Evolutionary conservation across 1,140 invertebrate species (phyloP).

Genomic region (Neomicropteryx cornuta): DNA sequence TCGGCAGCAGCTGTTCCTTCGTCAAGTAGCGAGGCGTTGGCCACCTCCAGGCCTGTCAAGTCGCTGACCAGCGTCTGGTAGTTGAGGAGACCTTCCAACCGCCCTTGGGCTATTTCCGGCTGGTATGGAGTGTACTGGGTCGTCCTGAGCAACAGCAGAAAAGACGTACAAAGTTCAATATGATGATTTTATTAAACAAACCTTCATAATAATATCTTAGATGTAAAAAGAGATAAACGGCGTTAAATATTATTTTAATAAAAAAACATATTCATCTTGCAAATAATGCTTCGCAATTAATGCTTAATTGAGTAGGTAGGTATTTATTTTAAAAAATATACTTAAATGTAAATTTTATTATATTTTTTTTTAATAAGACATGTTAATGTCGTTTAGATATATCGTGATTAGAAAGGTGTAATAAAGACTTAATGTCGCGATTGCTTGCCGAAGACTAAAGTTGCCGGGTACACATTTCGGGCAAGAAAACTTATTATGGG

Average conservation of each 20-base stretch:
- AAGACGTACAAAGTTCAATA: no score
- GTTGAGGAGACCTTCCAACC: constrained; percentile 90
- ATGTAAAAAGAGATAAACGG: constrained; percentile 3
- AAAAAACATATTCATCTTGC: no score
- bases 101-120: constrained; percentile 92
- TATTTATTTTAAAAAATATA: no score
- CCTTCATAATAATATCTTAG: constrained; percentile 5
- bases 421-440: no score
- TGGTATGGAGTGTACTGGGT: constrained; percentile 85
- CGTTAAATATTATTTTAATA: background rate
- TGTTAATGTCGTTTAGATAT: background rate
- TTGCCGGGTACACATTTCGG: no score
- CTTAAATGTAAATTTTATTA: no score
- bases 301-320: no score
- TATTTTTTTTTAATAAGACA: constrained; percentile 3
- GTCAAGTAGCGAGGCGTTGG: constrained; percentile 93
- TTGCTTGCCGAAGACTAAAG: no score
- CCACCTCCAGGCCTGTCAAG: constrained; percentile 86
- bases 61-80: constrained; percentile 97
- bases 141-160: no score
- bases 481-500: no score
- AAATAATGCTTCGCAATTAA: no score
- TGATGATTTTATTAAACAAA: constrained; percentile 9
- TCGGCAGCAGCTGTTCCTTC: constrained; percentile 97
- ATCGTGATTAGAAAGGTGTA: no score